Base-by-base conservation (phyloP, 2,888 invertebrate genomes). In the Campopleginae sp. region DNA sequence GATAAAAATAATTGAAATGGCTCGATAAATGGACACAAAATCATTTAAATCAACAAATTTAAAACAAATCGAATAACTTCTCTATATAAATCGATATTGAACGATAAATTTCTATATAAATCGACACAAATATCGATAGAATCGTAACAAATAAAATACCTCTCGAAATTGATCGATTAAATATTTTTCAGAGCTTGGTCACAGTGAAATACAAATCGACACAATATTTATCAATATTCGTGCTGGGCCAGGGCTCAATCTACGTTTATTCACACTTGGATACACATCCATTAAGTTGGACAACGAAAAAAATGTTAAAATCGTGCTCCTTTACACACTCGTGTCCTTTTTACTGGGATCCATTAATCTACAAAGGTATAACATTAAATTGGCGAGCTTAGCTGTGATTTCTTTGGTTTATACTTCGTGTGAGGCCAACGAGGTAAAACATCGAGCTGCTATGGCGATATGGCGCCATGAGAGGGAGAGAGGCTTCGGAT, bases 391-490 rank as follows among this genome's bases (percentile, higher is more conserved):
- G 74, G 42, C 44, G n/a, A 44, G 23, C 7, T 42, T 44, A 44
- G 27, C 27, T 19, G 61, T 61, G 42, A 58, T 74, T 74, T 74
- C 74, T 42, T 51, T 44, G 14, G 27, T 75, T 63, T 38, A 38
- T 38, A 46, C 44, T 38, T 38, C 48, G 65, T 65, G 48, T 66
- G 46, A 63, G 23, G 68, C 72, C 76, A 71, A 42, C 70, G 80
- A 68, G 80, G 70, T 71, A 51, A 75, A 75, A 75, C 61, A 46
- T 51, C 31, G 65, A 65, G 48, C 23, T 19, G 23, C 33, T 58
- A 27, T 58, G 58, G 33, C 48, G 76, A 42, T 65, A 66, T 51
- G 76, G 76, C 76, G 76, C 76, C 76, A 66, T 19, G 44, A 58
- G 61, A 61, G 74, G 7, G 54, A 27, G 54, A 51, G 63, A 33